Evolutionary conservation across 2,888 invertebrate species (phyloP).

Genomic region (Atethmia centrago): DNA sequence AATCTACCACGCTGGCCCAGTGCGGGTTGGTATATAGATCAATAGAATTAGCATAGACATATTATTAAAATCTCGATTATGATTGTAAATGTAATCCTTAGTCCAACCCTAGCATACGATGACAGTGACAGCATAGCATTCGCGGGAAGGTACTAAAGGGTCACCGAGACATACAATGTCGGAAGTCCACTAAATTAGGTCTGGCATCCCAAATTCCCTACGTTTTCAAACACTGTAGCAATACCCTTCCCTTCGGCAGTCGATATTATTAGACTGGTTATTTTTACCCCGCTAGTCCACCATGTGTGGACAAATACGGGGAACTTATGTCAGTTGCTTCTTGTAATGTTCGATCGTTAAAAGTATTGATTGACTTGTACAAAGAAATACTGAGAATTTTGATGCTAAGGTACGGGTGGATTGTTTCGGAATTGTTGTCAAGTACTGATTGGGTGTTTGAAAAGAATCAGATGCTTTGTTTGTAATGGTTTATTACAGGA

Average conservation of each 20-base stretch:
- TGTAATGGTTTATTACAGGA: neutral
- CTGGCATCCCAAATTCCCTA: neutral
- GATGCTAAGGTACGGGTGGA: constrained; percentile 5
- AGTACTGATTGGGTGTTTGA: constrained; percentile 4
- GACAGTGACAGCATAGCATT: too few species aligned
- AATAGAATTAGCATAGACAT: too few species aligned
- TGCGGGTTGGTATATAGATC: too few species aligned
- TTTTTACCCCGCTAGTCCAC: constrained; percentile 47
- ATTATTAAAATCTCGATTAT: too few species aligned
- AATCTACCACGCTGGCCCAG: too few species aligned
- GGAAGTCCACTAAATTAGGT: constrained; percentile 33
- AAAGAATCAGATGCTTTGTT: constrained; percentile 8
- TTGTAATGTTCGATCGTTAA: constrained; percentile 46
- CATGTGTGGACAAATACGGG: constrained; percentile 63
- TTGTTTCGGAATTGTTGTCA: neutral
- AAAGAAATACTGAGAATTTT: constrained; percentile 58
- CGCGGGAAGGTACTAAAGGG: too few species aligned
- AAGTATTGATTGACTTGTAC: constrained; percentile 60
- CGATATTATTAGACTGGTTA: constrained; percentile 52
- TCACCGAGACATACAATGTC: neutral
- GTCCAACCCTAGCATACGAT: too few species aligned
- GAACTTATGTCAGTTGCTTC: constrained; percentile 45
- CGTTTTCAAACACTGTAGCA: constrained; percentile 5
- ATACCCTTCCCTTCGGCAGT: constrained; percentile 21
- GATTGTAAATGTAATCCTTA: too few species aligned